A percentile compares a stretch with the other conserved stretches of the same genome.
These are phyloP conservation scores for Hestina assimilis DNA, from an alignment of 1,140 invertebrate genomes.

Conservation along the genomic window DNA sequence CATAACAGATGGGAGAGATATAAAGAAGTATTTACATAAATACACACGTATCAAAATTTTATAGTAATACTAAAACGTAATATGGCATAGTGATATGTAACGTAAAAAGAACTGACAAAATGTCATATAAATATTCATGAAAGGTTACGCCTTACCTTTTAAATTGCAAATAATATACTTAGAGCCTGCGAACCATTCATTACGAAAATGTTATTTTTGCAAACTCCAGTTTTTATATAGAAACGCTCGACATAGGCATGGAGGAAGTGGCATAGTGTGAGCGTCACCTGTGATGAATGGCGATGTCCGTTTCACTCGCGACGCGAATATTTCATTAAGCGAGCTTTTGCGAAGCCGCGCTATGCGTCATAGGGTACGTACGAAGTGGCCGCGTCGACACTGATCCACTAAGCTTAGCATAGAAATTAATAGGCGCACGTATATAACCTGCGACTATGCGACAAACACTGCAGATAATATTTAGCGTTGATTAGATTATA, in stretches of 20 bases:
- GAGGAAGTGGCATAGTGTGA: constrained; percentile 42
- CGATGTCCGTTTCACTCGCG: constrained; percentile 61
- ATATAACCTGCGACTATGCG: constrained; percentile 38
- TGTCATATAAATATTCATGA: too few species aligned
- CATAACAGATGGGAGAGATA: constrained; percentile 22
- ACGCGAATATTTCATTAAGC: constrained; percentile 74
- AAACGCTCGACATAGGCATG: neutral
- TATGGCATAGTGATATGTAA: neutral
- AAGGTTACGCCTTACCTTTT: neutral
- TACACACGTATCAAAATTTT: neutral
- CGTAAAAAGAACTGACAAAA: too few species aligned
- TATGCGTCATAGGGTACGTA: constrained; percentile 32
- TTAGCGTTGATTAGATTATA: neutral
- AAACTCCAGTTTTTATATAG: neutral
- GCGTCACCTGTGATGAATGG: constrained; percentile 65
- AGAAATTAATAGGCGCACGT: constrained; percentile 64
- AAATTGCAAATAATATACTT: neutral
- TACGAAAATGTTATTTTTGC: neutral
- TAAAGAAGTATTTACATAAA: constrained; percentile 13
- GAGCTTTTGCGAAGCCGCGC: constrained; percentile 49
- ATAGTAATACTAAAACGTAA: neutral
- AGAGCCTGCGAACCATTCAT: neutral
- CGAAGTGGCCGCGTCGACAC: constrained; percentile 44
- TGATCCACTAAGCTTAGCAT: constrained; percentile 67
- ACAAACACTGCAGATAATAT: constrained; percentile 38